Base-by-base conservation (phyloP, 2,888 invertebrate genomes). In the Noctuana brunneofusca region DNA sequence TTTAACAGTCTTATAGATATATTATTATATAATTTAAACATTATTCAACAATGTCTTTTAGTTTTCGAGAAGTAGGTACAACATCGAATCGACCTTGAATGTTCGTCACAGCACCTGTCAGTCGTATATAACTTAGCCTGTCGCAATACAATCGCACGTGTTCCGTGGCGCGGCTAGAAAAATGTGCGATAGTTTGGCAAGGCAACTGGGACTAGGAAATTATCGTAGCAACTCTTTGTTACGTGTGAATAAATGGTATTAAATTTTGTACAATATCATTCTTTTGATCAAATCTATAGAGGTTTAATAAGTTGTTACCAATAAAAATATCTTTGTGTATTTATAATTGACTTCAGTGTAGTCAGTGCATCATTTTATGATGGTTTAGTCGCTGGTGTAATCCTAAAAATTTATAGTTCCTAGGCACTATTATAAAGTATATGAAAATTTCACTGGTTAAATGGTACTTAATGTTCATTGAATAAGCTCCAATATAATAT, bases 171-270 rank as follows among this genome's bases (percentile, higher is more conserved):
- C 60, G 52, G 57, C 50, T 52, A 53, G 66, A 67, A 64, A 65
- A 69, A 35, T 49, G 46, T 59, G 46, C 71, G 71, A 73, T 86
- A 83, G 86, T 87, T 87, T 87, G 86, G 86, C 86, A 87, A 71
- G 67, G 56, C 66, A 1, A 43, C 20, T 16, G 16, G 68, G 68
- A 76, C 75, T 73, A 80, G 80, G 80, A 80, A 84, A 76, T 77
- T 78, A 79, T 74, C 76, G 14, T 48, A 16, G 20, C 48, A 20
- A 16, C 14, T 27, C 11, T 20, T 8, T 20, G 16, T 5, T 50
- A 53, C 20, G 20, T 35, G 11, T 3, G 38, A 22, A n/a, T 14
- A 16, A 30, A 50, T 16, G 6, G 14, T 14, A n/a, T 4, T 14
- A 4, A 49, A 22, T 18, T 16, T 11, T n/a, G 16, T 8, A 11